A percentile compares a stretch with the other conserved stretches of the same genome.
These are phyloP conservation scores for Tragulus kanchil DNA, from an alignment of 2,113 vertebrate species.

Conservation along the genomic window DNA sequence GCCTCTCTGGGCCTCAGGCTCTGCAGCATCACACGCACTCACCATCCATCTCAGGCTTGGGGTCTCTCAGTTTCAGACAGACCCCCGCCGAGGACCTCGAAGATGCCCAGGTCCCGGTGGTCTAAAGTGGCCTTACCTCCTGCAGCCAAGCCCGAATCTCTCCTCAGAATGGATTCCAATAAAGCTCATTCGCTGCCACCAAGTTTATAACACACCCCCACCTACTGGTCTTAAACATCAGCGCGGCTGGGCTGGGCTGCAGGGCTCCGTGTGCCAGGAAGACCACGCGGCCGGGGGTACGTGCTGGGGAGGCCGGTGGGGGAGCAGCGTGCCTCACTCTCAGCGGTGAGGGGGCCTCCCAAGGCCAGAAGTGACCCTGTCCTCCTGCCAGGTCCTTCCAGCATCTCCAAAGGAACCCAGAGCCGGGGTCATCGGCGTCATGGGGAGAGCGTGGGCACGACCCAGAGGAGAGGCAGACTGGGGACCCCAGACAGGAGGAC, in stretches of 20 bases:
- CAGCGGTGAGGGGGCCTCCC: not conserved
- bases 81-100: not conserved
- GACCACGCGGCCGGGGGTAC: not conserved
- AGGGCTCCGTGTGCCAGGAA: conserved; percentile 6
- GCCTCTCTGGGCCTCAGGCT: not conserved
- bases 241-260: not conserved
- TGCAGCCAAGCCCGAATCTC: not conserved
- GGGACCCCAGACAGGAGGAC: not conserved
- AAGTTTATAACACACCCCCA: conserved; percentile 87
- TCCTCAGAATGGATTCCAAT: conserved; percentile 62
- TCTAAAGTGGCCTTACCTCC: not conserved
- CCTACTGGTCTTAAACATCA: conserved; percentile 86
- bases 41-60: not conserved
- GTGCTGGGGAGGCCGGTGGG: not conserved
- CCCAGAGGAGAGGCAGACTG: not conserved
- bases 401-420: not conserved
- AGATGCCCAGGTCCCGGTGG: not conserved
- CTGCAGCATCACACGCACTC: not conserved
- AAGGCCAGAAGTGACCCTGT: not conserved
- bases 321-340: not conserved
- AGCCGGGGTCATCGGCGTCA: not conserved
- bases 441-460: not conserved
- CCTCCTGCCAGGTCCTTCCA: not conserved
- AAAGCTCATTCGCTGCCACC: conserved; percentile 77
- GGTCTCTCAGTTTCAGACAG: not conserved